Percentiles rank a stretch among this genome's conserved stretches.
Conservation (phyloP, 2,113 vertebrate species). For the Benitochromis conjunctus region DNA sequence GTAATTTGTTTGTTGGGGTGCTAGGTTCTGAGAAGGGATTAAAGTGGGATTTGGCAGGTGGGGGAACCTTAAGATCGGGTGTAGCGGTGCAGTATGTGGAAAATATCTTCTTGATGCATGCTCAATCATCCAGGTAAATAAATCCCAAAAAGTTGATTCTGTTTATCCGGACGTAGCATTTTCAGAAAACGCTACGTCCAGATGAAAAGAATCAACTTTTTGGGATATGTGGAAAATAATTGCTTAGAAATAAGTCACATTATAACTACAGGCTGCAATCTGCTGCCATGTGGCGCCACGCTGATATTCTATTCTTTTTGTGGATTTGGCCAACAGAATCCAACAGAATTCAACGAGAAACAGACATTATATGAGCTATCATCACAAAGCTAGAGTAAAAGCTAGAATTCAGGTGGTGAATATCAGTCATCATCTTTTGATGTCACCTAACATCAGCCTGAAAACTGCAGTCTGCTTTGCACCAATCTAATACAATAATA, state of each 20-base stretch:
- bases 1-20: neutral
- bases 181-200: no score
- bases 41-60: neutral
- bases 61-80: neutral
- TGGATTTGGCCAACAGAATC: neutral
- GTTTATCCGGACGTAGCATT: no score
- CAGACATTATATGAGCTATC: neutral
- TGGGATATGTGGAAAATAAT: neutral
- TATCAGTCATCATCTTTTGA: neutral
- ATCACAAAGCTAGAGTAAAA: neutral
- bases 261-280: neutral
- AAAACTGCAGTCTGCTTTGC: neutral
- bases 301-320: neutral
- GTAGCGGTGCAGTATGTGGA: neutral
- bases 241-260: neutral
- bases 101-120: neutral
- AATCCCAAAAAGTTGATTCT: no score
- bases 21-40: neutral
- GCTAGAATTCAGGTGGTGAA: neutral
- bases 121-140: no score
- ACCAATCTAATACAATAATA: neutral
- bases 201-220: no score
- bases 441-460: neutral
- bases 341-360: neutral
- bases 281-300: neutral